These are phyloP conservation scores for Nanger granti DNA, from an alignment of 2,113 vertebrate species.

Conservation along the genomic window DNA sequence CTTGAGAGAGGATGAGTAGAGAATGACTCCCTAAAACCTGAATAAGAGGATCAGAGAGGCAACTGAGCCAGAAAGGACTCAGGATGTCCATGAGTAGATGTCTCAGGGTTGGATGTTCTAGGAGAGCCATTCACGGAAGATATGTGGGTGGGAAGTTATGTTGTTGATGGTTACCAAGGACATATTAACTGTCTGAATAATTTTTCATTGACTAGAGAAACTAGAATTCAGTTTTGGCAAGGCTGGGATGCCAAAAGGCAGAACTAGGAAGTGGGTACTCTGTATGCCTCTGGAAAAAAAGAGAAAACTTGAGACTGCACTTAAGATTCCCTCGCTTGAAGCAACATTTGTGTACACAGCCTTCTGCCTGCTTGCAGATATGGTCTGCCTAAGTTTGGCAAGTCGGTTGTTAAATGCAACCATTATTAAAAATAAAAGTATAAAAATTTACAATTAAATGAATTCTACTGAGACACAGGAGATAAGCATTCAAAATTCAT, in stretches of 20 bases:
- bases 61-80: neutral
- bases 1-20: neutral
- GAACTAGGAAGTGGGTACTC: neutral
- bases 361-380: neutral
- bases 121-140: neutral
- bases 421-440: neutral
- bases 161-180: neutral
- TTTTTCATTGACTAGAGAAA: neutral
- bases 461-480: neutral
- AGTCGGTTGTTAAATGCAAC: neutral
- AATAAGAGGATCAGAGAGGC: neutral
- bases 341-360: neutral
- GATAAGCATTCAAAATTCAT: neutral
- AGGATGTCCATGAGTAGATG: neutral
- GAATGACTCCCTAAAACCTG: neutral
- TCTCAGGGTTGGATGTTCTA: neutral
- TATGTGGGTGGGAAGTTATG: neutral
- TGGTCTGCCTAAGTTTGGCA: neutral
- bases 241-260: neutral
- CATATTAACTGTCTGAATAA: neutral
- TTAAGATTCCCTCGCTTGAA: neutral
- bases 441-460: neutral
- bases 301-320: neutral
- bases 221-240: neutral
- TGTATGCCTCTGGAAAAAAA: neutral